Base-by-base conservation (phyloP, 2,113 vertebrate genomes). In the Oriolus oriolus region DNA sequence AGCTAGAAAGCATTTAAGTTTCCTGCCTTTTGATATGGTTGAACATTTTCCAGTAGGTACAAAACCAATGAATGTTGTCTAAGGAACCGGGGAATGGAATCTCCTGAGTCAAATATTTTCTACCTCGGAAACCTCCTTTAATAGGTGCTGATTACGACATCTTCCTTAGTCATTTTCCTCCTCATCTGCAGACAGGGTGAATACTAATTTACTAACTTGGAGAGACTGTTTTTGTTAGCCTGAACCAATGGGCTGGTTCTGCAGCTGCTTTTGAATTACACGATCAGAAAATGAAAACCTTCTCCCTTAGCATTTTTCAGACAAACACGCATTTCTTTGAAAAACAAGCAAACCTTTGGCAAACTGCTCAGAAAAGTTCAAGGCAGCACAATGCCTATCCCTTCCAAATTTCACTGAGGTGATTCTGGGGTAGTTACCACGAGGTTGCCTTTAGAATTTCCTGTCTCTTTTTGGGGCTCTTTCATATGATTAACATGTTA, bases 201-300 rank as follows among this genome's bases (percentile, higher is more conserved):
- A 93, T 96, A 80, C 88, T 94, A 92, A 91, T 94, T 89, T 94
- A 71, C 52, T 26, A 56, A 84, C 79, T 90, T 56, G 73, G 53
- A 89, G 84, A 90, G 56, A 6, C 64, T 84, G 63, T 83, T 96
- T 93, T 81, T 88, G 88, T 95, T 74, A 95, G 87, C 28, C 74
- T 79, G 74, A 93, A 35, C 93, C 91, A 90, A 66, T 91, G 68
- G 84, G 49, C 27, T 64, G 45, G 50, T 89, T 83, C n/a, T 71
- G 83, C 79, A 87, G 85, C 90, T 84, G 85, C 80, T 61, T 90
- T 90, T 92, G 88, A 95, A 91, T 92, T 75, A 78, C 77, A 84
- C 11, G 85, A 89, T 84, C 73, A 78, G 85, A 96, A 96, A 93
- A 96, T 94, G 79, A 92, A 96, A 95, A 89, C 83, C 73, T 93